phyloP scores from a whole-genome alignment of 2,113 vertebrate genomes.

The Lasiurus borealis region DNA sequence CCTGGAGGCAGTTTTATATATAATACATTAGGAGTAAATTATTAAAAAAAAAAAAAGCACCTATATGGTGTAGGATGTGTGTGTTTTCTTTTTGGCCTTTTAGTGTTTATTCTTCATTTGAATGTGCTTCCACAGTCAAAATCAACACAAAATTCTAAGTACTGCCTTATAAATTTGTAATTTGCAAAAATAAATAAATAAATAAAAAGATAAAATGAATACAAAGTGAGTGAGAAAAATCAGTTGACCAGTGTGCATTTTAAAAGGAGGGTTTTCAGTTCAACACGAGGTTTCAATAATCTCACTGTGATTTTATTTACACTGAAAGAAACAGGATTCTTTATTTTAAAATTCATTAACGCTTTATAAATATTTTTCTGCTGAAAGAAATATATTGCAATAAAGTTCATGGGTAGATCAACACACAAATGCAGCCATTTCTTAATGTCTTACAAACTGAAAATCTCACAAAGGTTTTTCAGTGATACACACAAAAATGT shows the following conservation, averaged over 20 bases:
- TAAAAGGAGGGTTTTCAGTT: conserved; percentile 48
- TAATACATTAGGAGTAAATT: conserved; percentile 45
- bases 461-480: background rate
- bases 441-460: background rate
- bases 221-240: background rate
- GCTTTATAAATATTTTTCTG: background rate
- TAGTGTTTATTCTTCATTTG: conserved; percentile 11
- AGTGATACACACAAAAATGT: background rate
- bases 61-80: background rate
- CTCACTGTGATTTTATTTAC: conserved; percentile 39
- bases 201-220: background rate
- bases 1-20: background rate
- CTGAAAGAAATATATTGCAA: conserved; percentile 10
- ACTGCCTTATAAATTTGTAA: background rate
- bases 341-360: background rate
- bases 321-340: background rate
- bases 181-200: background rate
- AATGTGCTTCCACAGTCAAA: conserved; percentile 22
- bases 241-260: background rate
- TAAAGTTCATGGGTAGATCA: background rate
- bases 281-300: conserved; percentile 30
- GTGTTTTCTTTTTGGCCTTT: background rate
- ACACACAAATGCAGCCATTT: background rate
- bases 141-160: conserved; percentile 24
- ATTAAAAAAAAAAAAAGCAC: background rate